Evolutionary conservation across 2,113 vertebrate genomes (phyloP), one percentile per base, ranked within the genome.

Genomic region (Hystrix cristata): DNA sequence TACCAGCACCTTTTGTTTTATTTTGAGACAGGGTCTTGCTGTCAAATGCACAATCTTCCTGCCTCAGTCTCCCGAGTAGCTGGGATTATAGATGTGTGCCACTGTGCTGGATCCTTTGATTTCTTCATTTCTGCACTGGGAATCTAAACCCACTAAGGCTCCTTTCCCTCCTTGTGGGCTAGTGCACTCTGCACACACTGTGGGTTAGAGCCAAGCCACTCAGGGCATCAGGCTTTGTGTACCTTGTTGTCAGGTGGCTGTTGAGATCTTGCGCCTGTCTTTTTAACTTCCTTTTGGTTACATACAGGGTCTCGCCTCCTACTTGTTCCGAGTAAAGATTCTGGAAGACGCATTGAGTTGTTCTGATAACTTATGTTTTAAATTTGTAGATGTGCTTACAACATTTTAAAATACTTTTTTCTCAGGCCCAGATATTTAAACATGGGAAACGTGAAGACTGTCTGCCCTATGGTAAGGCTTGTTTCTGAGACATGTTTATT

Each of bases 401-500:
- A 69, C 67, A 38, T 96, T 78, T 97, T 31, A 84, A 87, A 65
- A 19, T 5, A 0, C 86, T 87, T 95, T 95, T 86, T 95, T 95
- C 95, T 25, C 38, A 99, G 99, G 99, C 99, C 12, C 99, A 99
- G 92, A 98, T 99, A 97, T 99, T 99, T 96, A 99, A 99, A 95
- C 99, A 99, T 96, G 99, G 99, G 74, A 99, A 99, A 97, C 98
- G 99, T 92, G 99, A 99, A 94, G 99, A 99, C 92, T 99, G 99
- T 95, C 98, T 99, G 46, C 99, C 99, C 1, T 99, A 99, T 11
- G 99, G 99, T 99, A 98, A 97, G 99, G 98, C 65, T 90, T 7
- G 19, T 72, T 71, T 29, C 69, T 16, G 16, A 10, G 46, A 72
- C 48, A 0, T 29, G 3, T 79, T 4, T 94, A 23, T 76, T 59